Evolutionary conservation across 2,113 vertebrate species (phyloP).

Genomic region (Bujurquina vittata): DNA sequence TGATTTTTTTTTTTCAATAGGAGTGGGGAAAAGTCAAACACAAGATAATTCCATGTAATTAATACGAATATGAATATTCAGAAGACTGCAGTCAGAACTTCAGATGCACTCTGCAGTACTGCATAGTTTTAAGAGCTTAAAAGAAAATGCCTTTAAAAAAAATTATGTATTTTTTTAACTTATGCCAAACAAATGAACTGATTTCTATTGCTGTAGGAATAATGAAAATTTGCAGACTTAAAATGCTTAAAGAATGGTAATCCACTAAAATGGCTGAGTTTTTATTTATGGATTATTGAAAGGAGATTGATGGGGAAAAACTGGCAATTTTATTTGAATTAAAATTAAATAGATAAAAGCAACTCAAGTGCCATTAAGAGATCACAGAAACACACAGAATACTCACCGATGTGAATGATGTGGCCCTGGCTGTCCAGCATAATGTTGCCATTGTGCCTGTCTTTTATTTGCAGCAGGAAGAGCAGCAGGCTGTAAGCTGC

Average conservation of each 20-base stretch:
- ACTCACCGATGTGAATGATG: constrained; percentile 95
- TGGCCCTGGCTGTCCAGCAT: constrained; percentile 98
- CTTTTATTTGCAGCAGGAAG: constrained; percentile 97
- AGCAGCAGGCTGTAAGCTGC: constrained; percentile 95
- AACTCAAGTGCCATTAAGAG: not conserved
- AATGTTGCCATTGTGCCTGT: constrained; percentile 98
- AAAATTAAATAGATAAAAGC: not conserved
- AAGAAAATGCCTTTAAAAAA: not conserved
- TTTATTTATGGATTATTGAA: not conserved
- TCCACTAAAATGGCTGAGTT: not conserved
- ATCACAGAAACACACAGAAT: not conserved
- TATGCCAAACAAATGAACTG: not conserved
- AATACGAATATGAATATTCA: not conserved
- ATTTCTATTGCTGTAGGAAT: not conserved
- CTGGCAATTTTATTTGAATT: not conserved
- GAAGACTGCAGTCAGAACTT: not conserved
- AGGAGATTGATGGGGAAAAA: not conserved
- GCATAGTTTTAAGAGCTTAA: no score
- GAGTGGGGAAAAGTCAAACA: not conserved
- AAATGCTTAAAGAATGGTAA: not conserved
- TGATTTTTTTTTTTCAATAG: fast-evolving
- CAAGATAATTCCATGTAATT: not conserved
- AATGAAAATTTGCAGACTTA: not conserved
- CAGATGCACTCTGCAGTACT: no score
- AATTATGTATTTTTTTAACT: not conserved